Evolutionary conservation across 2,888 invertebrate species (phyloP), one percentile per base, ranked within the genome.

Genomic region (Rhodophaea formosa): DNA sequence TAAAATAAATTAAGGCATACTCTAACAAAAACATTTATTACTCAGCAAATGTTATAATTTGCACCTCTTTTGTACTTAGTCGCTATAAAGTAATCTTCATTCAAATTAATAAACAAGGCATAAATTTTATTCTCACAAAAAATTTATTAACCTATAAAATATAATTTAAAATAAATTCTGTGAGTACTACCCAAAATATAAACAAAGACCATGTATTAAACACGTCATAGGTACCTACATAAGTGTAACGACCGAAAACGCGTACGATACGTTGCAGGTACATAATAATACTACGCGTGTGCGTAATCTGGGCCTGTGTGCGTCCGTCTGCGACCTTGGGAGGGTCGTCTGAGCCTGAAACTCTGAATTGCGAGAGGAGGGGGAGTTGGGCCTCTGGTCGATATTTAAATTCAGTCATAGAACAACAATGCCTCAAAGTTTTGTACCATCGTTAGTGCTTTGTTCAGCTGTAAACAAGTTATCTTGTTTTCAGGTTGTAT

Each of bases 321-420:
- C 61, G 75, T 72, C 61, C 66, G 90, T 89, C 90, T 90, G 86
- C 89, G 88, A 87, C 90, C 90, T 89, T 90, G 86, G 59, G 51
- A 82, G 81, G 89, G 89, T 83, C 88, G 89, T 85, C 88, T 86
- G 86, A 72, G 73, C 79, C 82, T 81, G 83, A 78, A 82, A 75
- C 66, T 71, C 61, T 69, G 66, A 66, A 63, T 66, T 62, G 56
- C 70, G 68, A 64, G 55, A 65, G 63, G 61, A 57, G 56, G 59
- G 61, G 63, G 63, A 56, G 58, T 61, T 65, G 67, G 67, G 59
- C 62, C 64, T 61, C 58, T 66, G 75, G 68, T 86, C 86, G 80
- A 86, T 86, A 86, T 79, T 80, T 70, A 79, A 77, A 81, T 77
- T 68, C 69, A 67, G 67, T 72, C 66, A 53, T 62, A 75, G 14